Base-by-base conservation (phyloP, 2,797 vertebrate genomes). In the Gymnoscopelus braueri region DNA sequence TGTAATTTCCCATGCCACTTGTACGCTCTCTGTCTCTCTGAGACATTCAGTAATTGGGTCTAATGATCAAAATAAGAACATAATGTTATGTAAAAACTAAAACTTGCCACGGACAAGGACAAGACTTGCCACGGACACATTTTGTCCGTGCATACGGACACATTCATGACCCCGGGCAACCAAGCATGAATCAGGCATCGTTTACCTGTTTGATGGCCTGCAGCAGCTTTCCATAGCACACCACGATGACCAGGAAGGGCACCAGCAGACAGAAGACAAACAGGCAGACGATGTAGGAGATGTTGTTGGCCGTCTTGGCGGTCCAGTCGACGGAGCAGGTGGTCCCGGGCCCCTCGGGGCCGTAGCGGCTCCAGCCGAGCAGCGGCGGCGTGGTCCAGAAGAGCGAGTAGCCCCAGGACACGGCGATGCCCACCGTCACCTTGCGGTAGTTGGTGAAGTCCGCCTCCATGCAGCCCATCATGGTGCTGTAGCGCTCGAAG, bases 271-370 rank as follows among this genome's bases (percentile, higher is more conserved):
- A 96, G 84, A 95, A 95, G 74, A 94, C 47, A 68, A 95, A 96
- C 54, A 95, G 93, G 77, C 93, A 94, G 74, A 95, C 49, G 69
- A 96, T 95, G 80, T 95, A 95, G 44, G 94, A 95, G 0, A 92
- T 39, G 39, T 91, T 95, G 63, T 92, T 94, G 2, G 88, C 66
- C 0, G 93, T 94, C 75, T 85, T 93, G 74, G 88, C 86, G 5
- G 83, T 92, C 95, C 95, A 96, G 88, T 95, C 92, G 0, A 96
- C 91, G 0, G 95, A 96, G 84, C 95, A 96, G 7, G 91, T 96
- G 75, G 94, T 94, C 11, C 95, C 95, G 1, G 95, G 88, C 9
- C 94, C 95, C 79, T 97, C 94, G 0, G 90, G 95, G 32, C 94
- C 92, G 0, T 95, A 95, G 49, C 86, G 91, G 81, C 95, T 96